These are phyloP conservation scores for Thalassophryne amazonica DNA, from an alignment of 2,797 vertebrate genomes.

Conservation along the genomic window DNA sequence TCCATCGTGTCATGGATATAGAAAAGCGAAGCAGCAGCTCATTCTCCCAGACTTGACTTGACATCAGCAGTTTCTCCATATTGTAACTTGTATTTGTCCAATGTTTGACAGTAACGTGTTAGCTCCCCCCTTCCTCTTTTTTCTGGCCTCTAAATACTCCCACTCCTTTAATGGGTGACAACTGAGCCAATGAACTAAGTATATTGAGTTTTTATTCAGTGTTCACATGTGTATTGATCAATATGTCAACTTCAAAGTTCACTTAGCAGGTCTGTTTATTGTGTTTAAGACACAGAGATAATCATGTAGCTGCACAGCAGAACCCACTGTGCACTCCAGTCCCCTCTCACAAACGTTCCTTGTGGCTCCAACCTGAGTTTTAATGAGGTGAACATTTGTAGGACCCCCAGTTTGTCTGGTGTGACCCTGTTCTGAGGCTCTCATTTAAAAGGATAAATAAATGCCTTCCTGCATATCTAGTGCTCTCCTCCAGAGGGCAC, in stretches of 20 bases:
- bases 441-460: constrained; percentile 85
- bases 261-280: not conserved
- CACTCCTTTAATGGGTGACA: not conserved
- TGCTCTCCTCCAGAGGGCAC: constrained; percentile 78
- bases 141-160: no score
- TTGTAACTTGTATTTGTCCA: no score
- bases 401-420: constrained; percentile 68
- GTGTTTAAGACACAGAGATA: constrained; percentile 5
- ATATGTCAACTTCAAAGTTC: not conserved
- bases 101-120: no score
- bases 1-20: no score
- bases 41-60: no score
- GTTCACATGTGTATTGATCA: not conserved
- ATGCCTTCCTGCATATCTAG: constrained; percentile 64
- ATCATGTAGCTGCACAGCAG: not conserved
- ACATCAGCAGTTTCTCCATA: no score
- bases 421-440: constrained; percentile 67
- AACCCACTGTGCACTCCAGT: constrained; percentile 6
- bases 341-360: constrained; percentile 22
- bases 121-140: no score
- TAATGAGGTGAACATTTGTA: constrained; percentile 79
- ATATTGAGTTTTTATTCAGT: no score
- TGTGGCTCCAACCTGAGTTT: constrained; percentile 55
- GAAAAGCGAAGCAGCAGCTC: no score
- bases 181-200: not conserved